Percentiles rank a stretch among this genome's conserved stretches.
phyloP scores from a whole-genome alignment of 2,113 vertebrate species.

The Galbula dea region DNA sequence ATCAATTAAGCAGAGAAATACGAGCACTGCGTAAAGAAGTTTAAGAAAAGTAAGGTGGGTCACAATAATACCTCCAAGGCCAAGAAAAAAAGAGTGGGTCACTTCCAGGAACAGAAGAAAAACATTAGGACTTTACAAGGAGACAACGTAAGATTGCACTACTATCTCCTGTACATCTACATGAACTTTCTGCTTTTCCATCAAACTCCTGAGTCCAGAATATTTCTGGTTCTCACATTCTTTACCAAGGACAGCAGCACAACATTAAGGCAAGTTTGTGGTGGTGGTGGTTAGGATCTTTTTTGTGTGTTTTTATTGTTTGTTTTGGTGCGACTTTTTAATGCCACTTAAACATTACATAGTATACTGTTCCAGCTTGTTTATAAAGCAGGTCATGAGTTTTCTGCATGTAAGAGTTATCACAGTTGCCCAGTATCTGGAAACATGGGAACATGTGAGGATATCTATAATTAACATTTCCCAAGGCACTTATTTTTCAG shows the following conservation, averaged over 20 bases:
- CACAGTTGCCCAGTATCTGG: conserved; percentile 44
- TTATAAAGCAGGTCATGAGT: background rate
- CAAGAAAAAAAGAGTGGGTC: background rate
- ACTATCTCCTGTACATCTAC: background rate
- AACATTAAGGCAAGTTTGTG: too few species aligned
- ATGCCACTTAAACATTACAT: background rate
- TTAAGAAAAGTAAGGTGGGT: too few species aligned
- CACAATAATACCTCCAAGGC: background rate
- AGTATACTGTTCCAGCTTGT: background rate
- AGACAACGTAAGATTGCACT: background rate
- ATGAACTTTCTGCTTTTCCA: too few species aligned
- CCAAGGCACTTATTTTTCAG: background rate
- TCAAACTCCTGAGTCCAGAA: background rate
- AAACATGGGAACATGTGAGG: conserved; percentile 53
- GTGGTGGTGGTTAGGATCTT: too few species aligned
- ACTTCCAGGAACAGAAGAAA: background rate
- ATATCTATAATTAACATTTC: conserved; percentile 24
- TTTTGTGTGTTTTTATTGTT: background rate
- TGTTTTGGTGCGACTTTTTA: background rate
- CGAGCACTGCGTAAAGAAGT: background rate
- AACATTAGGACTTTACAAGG: background rate
- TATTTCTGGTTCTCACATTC: background rate
- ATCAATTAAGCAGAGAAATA: background rate
- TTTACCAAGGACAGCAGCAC: background rate
- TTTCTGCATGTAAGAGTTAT: conserved; percentile 46